Conservation (phyloP, 2,113 vertebrate species). For the Archilochus colubris region DNA sequence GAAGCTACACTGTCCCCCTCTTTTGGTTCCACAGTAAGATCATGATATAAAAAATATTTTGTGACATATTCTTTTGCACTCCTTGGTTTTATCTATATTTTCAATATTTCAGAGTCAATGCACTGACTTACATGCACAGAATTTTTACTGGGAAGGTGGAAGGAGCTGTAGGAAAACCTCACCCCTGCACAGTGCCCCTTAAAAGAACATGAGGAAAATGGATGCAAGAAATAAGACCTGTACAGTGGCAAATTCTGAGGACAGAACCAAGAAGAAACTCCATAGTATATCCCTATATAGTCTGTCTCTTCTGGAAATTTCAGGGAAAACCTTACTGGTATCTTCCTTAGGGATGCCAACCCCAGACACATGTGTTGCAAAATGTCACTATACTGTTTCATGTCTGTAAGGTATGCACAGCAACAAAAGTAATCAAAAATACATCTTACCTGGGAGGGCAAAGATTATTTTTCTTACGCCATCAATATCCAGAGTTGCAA, state of each 20-base stretch:
- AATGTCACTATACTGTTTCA: not conserved
- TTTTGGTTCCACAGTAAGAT: not conserved
- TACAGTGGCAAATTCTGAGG: not conserved
- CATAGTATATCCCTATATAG: not conserved
- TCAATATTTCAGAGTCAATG: not conserved
- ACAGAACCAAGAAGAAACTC: not conserved
- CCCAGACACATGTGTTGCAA: not conserved
- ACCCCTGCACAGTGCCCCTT: not conserved
- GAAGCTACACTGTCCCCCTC: constrained; percentile 66
- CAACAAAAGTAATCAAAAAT: constrained; percentile 24
- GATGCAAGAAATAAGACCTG: not conserved
- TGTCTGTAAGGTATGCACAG: not conserved
- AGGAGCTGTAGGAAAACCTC: not conserved
- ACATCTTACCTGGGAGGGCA: constrained; percentile 95
- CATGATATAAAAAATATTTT: not conserved
- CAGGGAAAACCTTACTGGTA: not conserved
- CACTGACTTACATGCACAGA: not conserved
- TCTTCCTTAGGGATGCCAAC: not conserved
- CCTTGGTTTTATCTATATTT: not conserved
- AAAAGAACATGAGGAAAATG: not conserved
- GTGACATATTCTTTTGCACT: not conserved
- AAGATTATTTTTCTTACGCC: constrained; percentile 99
- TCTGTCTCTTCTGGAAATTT: not conserved
- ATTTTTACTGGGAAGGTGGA: not conserved
- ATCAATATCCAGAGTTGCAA: constrained; percentile 97